phyloP scores from a whole-genome alignment of 2,888 invertebrate genomes.

The Calameuta pallipes region DNA sequence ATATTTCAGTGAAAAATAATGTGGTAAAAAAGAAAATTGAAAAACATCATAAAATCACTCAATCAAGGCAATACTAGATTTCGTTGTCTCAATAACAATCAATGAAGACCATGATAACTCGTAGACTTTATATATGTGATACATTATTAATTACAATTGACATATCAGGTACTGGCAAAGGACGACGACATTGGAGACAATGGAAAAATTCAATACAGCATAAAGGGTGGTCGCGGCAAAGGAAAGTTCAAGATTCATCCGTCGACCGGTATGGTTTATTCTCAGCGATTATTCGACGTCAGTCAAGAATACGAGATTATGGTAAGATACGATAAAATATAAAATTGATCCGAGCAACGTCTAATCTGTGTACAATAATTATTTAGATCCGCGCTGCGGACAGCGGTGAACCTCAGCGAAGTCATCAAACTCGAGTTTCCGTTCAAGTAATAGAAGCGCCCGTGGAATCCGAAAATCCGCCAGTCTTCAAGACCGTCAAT shows the following conservation, averaged over 20 bases:
- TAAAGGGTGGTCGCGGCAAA: constrained; percentile 81
- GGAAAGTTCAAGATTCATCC: constrained; percentile 87
- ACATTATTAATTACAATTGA: constrained; percentile 13
- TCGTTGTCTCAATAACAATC: neutral
- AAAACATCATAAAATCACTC: neutral
- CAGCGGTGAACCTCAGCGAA: constrained; percentile 79
- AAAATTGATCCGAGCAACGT: neutral
- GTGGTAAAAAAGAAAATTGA: neutral
- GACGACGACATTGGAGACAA: constrained; percentile 87
- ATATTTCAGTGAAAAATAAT: neutral
- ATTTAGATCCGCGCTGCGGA: constrained; percentile 84
- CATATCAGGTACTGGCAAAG: constrained; percentile 78
- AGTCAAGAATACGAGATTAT: constrained; percentile 77
- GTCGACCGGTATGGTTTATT: constrained; percentile 83
- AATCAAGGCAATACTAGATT: neutral
- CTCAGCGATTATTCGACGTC: constrained; percentile 77
- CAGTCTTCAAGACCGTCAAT: constrained; percentile 73
- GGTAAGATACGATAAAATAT: constrained; percentile 65
- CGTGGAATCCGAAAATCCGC: constrained; percentile 72
- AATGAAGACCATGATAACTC: neutral
- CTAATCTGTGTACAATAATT: neutral
- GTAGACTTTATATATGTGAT: neutral
- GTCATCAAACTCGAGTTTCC: constrained; percentile 80
- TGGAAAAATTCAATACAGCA: constrained; percentile 84
- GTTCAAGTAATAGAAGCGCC: constrained; percentile 75